A percentile compares a stretch with the other conserved stretches of the same genome.
phyloP scores from a whole-genome alignment of 2,888 invertebrate genomes.

The Drosophila algonquin region DNA sequence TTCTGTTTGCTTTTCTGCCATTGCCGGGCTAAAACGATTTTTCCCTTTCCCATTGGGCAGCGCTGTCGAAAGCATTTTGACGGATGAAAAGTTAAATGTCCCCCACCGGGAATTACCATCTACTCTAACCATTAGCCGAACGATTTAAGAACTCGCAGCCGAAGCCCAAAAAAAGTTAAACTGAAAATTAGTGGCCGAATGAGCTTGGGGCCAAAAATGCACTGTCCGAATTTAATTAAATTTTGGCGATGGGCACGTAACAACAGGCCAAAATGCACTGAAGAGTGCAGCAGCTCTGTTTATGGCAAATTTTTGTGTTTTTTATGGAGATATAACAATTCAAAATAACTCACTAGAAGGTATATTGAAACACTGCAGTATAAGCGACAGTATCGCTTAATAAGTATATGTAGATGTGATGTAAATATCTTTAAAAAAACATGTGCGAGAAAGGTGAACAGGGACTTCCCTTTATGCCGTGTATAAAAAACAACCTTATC shows the following conservation, averaged over 20 bases:
- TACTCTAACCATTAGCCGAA: conserved; percentile 39
- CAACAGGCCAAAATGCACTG: neutral
- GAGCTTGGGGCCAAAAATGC: neutral
- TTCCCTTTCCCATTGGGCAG: conserved; percentile 46
- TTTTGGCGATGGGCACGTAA: neutral
- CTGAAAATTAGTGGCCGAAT: conserved; percentile 35
- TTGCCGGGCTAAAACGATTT: conserved; percentile 53
- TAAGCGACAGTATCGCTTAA: too few species aligned
- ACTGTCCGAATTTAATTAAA: neutral
- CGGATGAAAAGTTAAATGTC: conserved; percentile 72
- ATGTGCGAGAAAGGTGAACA: neutral
- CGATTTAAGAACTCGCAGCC: conserved; percentile 40
- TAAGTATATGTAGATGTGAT: too few species aligned
- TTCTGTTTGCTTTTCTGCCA: conserved; percentile 29
- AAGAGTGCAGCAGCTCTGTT: neutral
- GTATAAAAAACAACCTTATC: neutral
- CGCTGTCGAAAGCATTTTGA: conserved; percentile 54
- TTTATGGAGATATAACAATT: too few species aligned
- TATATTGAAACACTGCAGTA: too few species aligned
- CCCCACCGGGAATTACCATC: conserved; percentile 49
- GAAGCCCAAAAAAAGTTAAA: conserved; percentile 39
- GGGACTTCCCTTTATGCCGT: too few species aligned
- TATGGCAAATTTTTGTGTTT: too few species aligned
- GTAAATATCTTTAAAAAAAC: too few species aligned
- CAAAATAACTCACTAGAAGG: too few species aligned